A percentile compares a stretch with the other conserved stretches of the same genome.
phyloP scores from a whole-genome alignment of 2,888 invertebrate species.

The Eupithecia exiguata region DNA sequence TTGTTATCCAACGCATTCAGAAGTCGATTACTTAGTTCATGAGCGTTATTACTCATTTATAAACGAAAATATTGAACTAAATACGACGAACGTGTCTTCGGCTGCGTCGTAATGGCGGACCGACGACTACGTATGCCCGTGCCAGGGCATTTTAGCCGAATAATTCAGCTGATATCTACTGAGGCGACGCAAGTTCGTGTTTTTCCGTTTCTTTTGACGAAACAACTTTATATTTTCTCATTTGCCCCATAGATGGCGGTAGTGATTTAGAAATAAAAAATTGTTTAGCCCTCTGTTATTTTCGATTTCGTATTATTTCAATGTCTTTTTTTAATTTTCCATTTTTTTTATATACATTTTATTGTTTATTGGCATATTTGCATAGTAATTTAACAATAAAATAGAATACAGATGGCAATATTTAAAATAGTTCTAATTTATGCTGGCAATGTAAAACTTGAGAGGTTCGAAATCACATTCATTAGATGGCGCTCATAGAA shows the following conservation, averaged over 20 bases:
- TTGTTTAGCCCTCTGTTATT: background rate
- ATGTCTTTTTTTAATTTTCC: background rate
- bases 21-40: slow-evolving; percentile 97
- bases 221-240: slow-evolving; percentile 58
- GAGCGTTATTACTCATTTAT: slow-evolving; percentile 92
- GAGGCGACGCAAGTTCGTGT: slow-evolving; percentile 83
- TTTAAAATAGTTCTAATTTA: slow-evolving; percentile 15
- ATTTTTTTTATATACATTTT: background rate
- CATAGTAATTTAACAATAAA: background rate
- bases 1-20: slow-evolving; percentile 98
- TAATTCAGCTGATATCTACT: slow-evolving; percentile 85
- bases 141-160: slow-evolving; percentile 85
- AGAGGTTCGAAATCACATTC: background rate
- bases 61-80: slow-evolving; percentile 85
- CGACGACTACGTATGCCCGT: slow-evolving; percentile 85
- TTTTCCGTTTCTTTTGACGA: slow-evolving; percentile 84
- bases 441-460: slow-evolving; percentile 24
- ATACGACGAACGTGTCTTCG: slow-evolving; percentile 85
- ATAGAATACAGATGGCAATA: slow-evolving; percentile 26
- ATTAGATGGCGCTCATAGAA: slow-evolving; percentile 48
- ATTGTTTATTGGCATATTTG: background rate
- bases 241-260: slow-evolving; percentile 62
- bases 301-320: background rate
- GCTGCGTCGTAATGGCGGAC: slow-evolving; percentile 85
- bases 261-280: background rate